phyloP scores from a whole-genome alignment of 2,888 invertebrate species.

The Anagyrus pseudococci region DNA sequence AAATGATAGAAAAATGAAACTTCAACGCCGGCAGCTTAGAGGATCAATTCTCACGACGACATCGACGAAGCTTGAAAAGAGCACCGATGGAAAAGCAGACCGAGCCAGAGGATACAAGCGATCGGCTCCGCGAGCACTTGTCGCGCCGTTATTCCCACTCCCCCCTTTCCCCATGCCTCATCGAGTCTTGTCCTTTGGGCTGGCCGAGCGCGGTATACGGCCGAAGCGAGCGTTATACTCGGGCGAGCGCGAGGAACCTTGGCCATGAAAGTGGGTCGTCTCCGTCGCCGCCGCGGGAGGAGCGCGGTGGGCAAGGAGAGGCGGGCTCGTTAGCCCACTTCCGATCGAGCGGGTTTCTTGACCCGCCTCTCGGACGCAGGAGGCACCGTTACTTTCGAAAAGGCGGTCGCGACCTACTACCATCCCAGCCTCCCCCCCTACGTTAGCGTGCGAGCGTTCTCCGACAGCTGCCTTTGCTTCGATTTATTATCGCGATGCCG shows the following conservation, averaged over 20 bases:
- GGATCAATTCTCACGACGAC: too few species aligned
- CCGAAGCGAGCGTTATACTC: not conserved
- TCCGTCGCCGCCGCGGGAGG: not conserved
- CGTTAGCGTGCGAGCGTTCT: too few species aligned
- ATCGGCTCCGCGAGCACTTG: slow-evolving; percentile 9
- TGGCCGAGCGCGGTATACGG: not conserved
- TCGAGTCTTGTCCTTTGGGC: too few species aligned
- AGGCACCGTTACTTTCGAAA: slow-evolving; percentile 57
- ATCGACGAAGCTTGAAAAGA: too few species aligned
- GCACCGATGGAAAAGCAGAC: not conserved
- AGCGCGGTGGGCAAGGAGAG: slow-evolving; percentile 13
- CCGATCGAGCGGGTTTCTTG: slow-evolving; percentile 39
- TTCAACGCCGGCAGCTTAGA: too few species aligned
- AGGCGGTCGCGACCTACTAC: slow-evolving; percentile 60
- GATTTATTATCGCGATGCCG: too few species aligned
- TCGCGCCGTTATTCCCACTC: too few species aligned
- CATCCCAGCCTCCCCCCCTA: not conserved
- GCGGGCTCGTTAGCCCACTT: slow-evolving; percentile 59
- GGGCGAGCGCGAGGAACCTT: slow-evolving; percentile 45
- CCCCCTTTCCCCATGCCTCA: too few species aligned
- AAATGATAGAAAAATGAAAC: too few species aligned
- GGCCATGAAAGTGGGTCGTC: slow-evolving; percentile 58
- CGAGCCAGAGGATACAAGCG: not conserved
- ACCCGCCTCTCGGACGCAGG: slow-evolving; percentile 22
- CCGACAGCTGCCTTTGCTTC: too few species aligned